A percentile compares a stretch with the other conserved stretches of the same genome.
These are phyloP conservation scores for Salticus scenicus DNA, from an alignment of 2,888 invertebrate genomes.

Conservation along the genomic window DNA sequence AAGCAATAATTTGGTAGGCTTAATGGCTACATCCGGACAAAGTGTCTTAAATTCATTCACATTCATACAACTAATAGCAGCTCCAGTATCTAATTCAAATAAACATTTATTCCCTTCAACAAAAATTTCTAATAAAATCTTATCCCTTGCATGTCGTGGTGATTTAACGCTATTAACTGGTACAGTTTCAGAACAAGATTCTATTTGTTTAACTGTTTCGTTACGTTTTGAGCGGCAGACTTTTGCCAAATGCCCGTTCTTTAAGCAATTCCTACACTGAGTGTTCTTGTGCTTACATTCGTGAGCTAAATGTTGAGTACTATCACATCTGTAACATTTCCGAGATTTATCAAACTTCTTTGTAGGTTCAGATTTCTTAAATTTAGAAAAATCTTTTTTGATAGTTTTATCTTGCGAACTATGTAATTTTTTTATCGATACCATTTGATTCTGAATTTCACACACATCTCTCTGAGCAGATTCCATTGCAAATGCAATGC, in stretches of 20 bases:
- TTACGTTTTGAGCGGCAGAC: slow-evolving; percentile 51
- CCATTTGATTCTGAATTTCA: slow-evolving; percentile 19
- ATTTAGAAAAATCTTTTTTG: slow-evolving; percentile 42
- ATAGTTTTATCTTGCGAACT: slow-evolving; percentile 49
- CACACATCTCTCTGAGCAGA: no score
- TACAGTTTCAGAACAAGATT: slow-evolving; percentile 50
- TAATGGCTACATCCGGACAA: slow-evolving; percentile 51
- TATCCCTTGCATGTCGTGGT: slow-evolving; percentile 51
- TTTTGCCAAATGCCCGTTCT: slow-evolving; percentile 52
- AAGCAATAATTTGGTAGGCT: slow-evolving; percentile 54
- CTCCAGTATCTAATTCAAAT: slow-evolving; percentile 42
- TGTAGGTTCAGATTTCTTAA: slow-evolving; percentile 33
- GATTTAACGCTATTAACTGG: slow-evolving; percentile 53
- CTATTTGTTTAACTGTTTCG: slow-evolving; percentile 53
- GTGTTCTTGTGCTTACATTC: slow-evolving; percentile 54
- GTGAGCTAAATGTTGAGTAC: slow-evolving; percentile 52
- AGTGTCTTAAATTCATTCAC: slow-evolving; percentile 47
- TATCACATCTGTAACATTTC: slow-evolving; percentile 52
- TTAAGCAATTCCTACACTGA: slow-evolving; percentile 50
- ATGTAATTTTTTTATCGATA: slow-evolving; percentile 39
- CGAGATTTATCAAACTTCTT: slow-evolving; percentile 50
- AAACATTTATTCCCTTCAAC: slow-evolving; percentile 44
- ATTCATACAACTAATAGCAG: slow-evolving; percentile 42
- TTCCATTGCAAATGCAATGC: no score
- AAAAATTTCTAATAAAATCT: slow-evolving; percentile 51